phyloP scores from a whole-genome alignment of 2,113 vertebrate species.

The Pogona vitticeps region DNA sequence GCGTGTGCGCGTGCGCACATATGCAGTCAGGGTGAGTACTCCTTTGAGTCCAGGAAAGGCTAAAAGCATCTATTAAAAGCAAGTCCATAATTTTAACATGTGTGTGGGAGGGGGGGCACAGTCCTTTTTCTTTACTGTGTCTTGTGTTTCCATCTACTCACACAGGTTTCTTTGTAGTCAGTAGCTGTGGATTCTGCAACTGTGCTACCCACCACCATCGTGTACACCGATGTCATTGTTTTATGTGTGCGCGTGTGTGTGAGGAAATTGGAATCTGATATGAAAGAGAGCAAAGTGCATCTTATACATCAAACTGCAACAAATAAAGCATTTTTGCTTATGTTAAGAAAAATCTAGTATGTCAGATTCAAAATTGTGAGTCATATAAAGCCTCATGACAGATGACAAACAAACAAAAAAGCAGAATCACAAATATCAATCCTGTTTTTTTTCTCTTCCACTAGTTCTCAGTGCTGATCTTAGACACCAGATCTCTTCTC shows the following conservation, averaged over 20 bases:
- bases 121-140: slow-evolving; percentile 30
- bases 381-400: slow-evolving; percentile 30
- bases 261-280: too few species aligned
- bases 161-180: slow-evolving; percentile 27
- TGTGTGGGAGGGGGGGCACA: not conserved
- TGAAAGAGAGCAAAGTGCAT: slow-evolving; percentile 24
- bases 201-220: slow-evolving; percentile 9
- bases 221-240: slow-evolving; percentile 50
- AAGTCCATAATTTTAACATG: slow-evolving; percentile 54
- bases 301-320: slow-evolving; percentile 36
- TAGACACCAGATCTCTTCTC: not conserved
- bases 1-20: too few species aligned
- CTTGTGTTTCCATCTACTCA: slow-evolving; percentile 28
- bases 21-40: slow-evolving; percentile 44
- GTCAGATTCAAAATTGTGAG: slow-evolving; percentile 21
- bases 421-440: not conserved
- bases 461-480: not conserved
- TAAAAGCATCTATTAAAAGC: slow-evolving; percentile 35
- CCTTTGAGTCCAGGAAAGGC: slow-evolving; percentile 62
- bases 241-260: slow-evolving; percentile 40
- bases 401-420: not conserved
- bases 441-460: not conserved
- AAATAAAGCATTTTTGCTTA: slow-evolving; percentile 46
- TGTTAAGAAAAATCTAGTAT: slow-evolving; percentile 26
- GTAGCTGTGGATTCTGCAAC: slow-evolving; percentile 27